Conservation (phyloP, 1,140 invertebrate genomes). For the Drosophila micromelanica region DNA sequence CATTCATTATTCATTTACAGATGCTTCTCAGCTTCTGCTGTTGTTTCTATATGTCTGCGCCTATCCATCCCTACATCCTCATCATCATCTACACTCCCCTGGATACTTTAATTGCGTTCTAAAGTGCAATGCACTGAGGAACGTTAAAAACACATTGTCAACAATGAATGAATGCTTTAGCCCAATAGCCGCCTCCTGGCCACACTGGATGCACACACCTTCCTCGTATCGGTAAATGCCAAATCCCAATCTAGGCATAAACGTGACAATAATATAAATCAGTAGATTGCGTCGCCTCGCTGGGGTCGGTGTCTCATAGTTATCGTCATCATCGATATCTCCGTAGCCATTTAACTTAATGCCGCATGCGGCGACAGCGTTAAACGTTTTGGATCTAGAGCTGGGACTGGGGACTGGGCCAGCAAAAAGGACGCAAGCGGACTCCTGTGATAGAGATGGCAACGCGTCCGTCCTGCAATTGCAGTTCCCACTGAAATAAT, state of each 20-base stretch:
- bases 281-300: constrained; percentile 54
- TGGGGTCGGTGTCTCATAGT: constrained; percentile 19
- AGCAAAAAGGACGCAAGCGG: background rate
- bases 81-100: background rate
- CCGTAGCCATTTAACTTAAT: constrained; percentile 73
- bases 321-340: constrained; percentile 34
- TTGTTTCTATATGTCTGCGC: background rate
- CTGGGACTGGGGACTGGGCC: constrained; percentile 45
- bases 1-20: constrained; percentile 81
- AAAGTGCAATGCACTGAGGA: constrained; percentile 56
- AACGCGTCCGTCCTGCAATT: constrained; percentile 3
- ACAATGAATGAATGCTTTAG: background rate
- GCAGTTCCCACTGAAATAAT: constrained; percentile 24
- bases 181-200: background rate
- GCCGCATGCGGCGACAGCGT: constrained; percentile 68
- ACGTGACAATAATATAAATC: constrained; percentile 80
- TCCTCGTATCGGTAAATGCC: constrained; percentile 26
- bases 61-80: background rate
- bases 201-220: constrained; percentile 13
- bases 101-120: constrained; percentile 61
- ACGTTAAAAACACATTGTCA: constrained; percentile 20
- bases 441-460: constrained; percentile 3
- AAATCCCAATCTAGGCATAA: constrained; percentile 72
- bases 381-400: constrained; percentile 64
- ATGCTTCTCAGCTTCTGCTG: constrained; percentile 37